Base-by-base conservation (phyloP, 2,888 invertebrate species). In the Thecocarcelia acutangulata region DNA sequence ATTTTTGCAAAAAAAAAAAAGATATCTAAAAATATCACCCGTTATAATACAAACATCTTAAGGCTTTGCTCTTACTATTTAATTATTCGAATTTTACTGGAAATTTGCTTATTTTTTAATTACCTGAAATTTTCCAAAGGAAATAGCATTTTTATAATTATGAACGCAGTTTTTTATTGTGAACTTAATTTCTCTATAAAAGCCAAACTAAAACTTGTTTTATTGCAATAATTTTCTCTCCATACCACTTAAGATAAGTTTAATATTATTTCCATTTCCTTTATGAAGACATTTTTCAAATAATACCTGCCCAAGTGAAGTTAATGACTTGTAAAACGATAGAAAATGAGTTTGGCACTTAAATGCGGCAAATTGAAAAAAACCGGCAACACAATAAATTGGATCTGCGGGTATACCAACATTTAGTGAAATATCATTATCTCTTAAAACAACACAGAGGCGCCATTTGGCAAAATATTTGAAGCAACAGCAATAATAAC, bases 371-470 rank as follows among this genome's bases (percentile, higher is more conserved):
- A 59, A 15, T 42, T 24, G 2, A 5, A 44, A 28, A 28, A 28
- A 28, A 28, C 28, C 28, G 28, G 28, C 28, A 4, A 6, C 3
- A 28, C 6, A 28, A 28, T 4, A 28, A 28, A 28, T 4, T 28
- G 6, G 6, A 28, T 28, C 28, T 28, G 28, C 28, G 3, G n/a
- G n/a, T n/a, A n/a, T 28, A 28, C 28, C 3, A 28, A 28, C 28
- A 28, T 28, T 72, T 24, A 0, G 13, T 19, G 28, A 68, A 70
- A 66, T 56, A 50, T 59, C 56, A 44, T 42, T 73, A 77, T 74
- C 58, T 77, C 69, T 58, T 73, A 82, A 78, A 78, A 78, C 78
- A 78, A 69, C 74, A 66, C 66, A 42, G 70, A 78, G 82, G 78
- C 82, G 78, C 78, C 82, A 78, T 70, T 64, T 70, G 70, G 66